A percentile compares a stretch with the other conserved stretches of the same genome.
These are phyloP conservation scores for Caenorhabditis tropicalis DNA, from an alignment of 1,140 invertebrate species.

Conservation along the genomic window DNA sequence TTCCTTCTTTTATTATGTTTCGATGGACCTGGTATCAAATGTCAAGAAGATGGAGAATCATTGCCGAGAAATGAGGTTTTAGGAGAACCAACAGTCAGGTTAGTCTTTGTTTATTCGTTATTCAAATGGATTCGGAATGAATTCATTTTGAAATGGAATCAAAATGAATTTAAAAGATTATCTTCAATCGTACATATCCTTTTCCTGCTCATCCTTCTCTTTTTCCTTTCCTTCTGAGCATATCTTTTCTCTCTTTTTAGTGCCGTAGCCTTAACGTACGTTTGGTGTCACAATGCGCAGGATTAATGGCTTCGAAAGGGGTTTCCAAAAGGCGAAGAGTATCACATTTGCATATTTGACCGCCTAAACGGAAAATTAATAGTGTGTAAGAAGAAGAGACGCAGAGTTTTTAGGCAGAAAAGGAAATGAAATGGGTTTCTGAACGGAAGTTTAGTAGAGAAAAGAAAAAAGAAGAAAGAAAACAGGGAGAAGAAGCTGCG, in stretches of 20 bases:
- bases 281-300: conserved; percentile 44
- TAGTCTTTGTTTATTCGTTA: neutral
- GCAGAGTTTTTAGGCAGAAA: conserved; percentile 18
- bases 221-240: neutral
- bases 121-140: neutral
- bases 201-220: neutral
- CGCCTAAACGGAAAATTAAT: conserved; percentile 23
- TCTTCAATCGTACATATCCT: neutral
- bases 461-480: neutral
- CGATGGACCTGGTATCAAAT: conserved; percentile 21
- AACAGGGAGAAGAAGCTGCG: neutral
- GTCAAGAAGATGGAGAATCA: conserved; percentile 4
- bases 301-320: conserved; percentile 43
- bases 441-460: conserved; percentile 15
- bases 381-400: conserved; percentile 27
- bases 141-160: neutral
- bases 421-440: conserved; percentile 42
- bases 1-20: conserved; percentile 30
- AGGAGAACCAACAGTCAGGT: conserved; percentile 26
- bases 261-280: neutral
- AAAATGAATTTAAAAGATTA: neutral
- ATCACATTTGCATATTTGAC: conserved; percentile 45
- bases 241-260: neutral
- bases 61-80: conserved; percentile 21
- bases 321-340: conserved; percentile 44